Conservation (phyloP, 2,797 vertebrate species). For the Aphelocoma californica region DNA sequence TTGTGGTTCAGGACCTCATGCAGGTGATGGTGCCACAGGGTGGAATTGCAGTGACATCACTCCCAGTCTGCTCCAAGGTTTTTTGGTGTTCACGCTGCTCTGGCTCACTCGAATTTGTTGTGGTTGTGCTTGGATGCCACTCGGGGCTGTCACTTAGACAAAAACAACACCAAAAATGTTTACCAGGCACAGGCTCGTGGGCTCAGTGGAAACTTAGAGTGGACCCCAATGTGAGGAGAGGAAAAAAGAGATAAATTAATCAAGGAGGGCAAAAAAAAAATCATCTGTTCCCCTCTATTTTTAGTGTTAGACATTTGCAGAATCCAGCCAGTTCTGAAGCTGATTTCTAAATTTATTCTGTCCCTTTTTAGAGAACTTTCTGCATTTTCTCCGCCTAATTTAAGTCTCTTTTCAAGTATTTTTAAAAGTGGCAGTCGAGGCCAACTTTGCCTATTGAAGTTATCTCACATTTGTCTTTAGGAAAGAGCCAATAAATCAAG, state of each 20-base stretch:
- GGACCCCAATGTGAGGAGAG: neutral
- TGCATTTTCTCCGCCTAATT: neutral
- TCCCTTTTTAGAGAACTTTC: slow-evolving; percentile 16
- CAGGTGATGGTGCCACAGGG: neutral
- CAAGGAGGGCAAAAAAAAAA: neutral
- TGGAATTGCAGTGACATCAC: neutral
- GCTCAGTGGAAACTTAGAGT: neutral
- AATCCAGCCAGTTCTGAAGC: neutral
- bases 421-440: neutral
- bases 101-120: neutral
- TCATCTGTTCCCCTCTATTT: neutral
- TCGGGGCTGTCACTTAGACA: neutral
- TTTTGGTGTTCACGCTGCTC: fast-evolving
- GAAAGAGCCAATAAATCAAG: neutral
- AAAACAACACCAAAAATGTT: neutral
- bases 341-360: slow-evolving; percentile 27
- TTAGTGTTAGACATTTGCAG: neutral
- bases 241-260: neutral
- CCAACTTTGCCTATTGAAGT: neutral
- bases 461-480: neutral
- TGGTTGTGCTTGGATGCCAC: neutral
- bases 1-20: fast-evolving
- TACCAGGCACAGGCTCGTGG: neutral
- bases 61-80: fast-evolving
- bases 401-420: neutral